Conservation (phyloP, 2,888 invertebrate genomes). For the Cryptosula pallasiana region DNA sequence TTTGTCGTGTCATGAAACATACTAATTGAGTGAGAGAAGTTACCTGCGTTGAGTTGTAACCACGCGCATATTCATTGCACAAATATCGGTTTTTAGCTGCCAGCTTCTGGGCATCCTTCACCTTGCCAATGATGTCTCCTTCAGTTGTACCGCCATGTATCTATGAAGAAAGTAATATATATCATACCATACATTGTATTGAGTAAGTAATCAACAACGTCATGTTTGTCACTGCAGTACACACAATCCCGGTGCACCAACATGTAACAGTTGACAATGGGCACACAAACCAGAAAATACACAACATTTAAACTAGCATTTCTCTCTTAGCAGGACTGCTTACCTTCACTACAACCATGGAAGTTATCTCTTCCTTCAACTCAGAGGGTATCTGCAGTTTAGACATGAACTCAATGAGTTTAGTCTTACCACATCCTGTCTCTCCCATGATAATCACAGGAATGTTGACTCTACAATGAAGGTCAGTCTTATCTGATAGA, state of each 20-base stretch:
- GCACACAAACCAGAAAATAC: too few species aligned
- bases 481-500: too few species aligned
- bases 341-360: conserved; percentile 35
- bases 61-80: conserved; percentile 25
- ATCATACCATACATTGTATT: too few species aligned
- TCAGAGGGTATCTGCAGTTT: conserved; percentile 38
- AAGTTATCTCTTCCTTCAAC: conserved; percentile 30
- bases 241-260: too few species aligned
- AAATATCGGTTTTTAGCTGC: conserved; percentile 34
- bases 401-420: conserved; percentile 47
- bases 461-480: conserved; percentile 42
- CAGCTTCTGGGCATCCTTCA: conserved; percentile 34
- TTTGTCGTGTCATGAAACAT: too few species aligned
- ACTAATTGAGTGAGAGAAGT: neutral
- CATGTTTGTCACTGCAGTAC: too few species aligned
- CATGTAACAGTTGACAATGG: too few species aligned
- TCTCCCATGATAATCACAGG: conserved; percentile 52
- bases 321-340: too few species aligned
- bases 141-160: conserved; percentile 44
- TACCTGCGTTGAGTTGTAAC: neutral
- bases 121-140: conserved; percentile 39
- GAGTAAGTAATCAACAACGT: too few species aligned
- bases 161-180: too few species aligned
- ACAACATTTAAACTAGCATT: too few species aligned
- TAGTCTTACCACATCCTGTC: conserved; percentile 50